Percentiles rank a stretch among this genome's conserved stretches.
phyloP scores from a whole-genome alignment of 2,113 vertebrate species.

The Caracal caracal region DNA sequence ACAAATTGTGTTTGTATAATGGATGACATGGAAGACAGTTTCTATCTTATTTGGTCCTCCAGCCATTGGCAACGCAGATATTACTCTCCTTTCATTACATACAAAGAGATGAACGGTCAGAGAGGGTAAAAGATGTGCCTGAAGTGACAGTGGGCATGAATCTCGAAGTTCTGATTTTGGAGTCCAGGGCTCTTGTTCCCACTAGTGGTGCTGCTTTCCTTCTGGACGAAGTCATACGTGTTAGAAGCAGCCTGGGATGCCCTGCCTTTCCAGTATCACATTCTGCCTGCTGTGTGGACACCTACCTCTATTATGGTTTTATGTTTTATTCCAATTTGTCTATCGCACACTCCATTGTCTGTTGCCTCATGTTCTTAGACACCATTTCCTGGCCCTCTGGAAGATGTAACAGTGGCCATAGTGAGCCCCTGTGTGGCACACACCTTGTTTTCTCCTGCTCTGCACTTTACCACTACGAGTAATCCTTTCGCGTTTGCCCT shows the following conservation, averaged over 20 bases:
- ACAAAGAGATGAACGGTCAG: neutral
- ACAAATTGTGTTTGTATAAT: neutral
- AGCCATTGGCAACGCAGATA: too few species aligned
- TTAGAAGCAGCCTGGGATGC: neutral
- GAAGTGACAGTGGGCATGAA: neutral
- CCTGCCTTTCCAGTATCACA: fast-evolving
- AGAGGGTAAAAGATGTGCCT: neutral
- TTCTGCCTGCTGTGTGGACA: neutral
- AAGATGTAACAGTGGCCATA: too few species aligned
- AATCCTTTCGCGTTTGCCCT: neutral
- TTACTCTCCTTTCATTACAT: neutral
- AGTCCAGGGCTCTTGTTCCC: neutral
- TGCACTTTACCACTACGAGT: fast-evolving
- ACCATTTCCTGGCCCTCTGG: neutral
- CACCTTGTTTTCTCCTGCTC: neutral
- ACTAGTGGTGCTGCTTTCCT: neutral
- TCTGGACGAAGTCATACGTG: neutral
- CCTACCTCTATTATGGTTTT: neutral
- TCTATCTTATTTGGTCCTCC: neutral
- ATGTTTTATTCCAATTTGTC: neutral
- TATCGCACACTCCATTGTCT: neutral
- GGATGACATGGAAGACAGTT: neutral
- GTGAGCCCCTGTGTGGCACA: fast-evolving
- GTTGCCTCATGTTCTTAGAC: neutral
- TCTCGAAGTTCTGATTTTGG: neutral